These are phyloP conservation scores for Acanthis flammea DNA, from an alignment of 2,797 vertebrate genomes.

Conservation along the genomic window DNA sequence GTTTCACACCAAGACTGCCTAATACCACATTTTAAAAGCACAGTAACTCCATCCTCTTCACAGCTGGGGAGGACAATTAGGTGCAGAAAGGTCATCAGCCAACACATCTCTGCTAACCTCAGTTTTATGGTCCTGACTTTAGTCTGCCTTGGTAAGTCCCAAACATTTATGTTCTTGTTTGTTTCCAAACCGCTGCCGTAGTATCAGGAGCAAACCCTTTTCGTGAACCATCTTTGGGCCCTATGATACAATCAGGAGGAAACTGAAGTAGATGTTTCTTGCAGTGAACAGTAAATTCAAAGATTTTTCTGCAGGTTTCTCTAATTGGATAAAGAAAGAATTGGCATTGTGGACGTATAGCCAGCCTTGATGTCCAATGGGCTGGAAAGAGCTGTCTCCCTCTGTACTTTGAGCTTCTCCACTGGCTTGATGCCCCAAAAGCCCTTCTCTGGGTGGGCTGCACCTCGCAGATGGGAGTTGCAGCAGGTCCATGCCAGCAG, in stretches of 20 bases:
- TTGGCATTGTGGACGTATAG: neutral
- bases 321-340: neutral
- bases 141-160: constrained; percentile 66
- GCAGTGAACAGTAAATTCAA: neutral
- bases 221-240: neutral
- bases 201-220: neutral
- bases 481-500: neutral
- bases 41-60: neutral
- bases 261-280: neutral
- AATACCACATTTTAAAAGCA: neutral
- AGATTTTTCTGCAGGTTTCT: neutral
- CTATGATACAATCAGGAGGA: neutral
- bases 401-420: neutral
- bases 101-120: neutral
- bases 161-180: constrained; percentile 54
- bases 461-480: constrained; percentile 10
- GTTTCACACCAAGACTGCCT: constrained; percentile 37
- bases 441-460: neutral
- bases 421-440: constrained; percentile 8
- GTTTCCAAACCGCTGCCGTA: neutral
- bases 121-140: neutral
- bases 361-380: neutral
- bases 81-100: neutral
- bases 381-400: constrained; percentile 12
- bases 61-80: neutral